A percentile compares a stretch with the other conserved stretches of the same genome.
Conservation (phyloP, 64 coral and sea anemone species). For the Dendrophyllia cribrosa region DNA sequence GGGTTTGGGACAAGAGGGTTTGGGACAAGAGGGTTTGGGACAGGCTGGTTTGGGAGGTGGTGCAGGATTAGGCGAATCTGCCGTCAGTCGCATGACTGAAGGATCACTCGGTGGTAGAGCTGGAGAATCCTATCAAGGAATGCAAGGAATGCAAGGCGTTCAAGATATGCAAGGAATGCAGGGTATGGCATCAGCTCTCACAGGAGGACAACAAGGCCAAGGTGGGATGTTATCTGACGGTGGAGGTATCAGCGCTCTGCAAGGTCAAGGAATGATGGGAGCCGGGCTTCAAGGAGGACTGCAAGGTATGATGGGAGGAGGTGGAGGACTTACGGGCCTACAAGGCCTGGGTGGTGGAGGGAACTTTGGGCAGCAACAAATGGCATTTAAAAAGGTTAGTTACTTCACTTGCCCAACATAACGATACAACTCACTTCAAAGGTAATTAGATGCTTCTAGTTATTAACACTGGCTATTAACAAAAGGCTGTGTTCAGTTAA, state of each 20-base stretch:
- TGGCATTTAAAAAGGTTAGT: conserved; percentile 49
- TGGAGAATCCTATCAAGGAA: conserved; percentile 27
- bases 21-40: neutral
- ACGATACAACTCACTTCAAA: too few species aligned
- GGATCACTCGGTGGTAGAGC: neutral
- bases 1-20: neutral
- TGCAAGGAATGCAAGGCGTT: conserved; percentile 3
- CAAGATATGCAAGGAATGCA: conserved; percentile 33
- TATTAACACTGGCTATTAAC: too few species aligned
- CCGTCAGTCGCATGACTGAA: conserved; percentile 30
- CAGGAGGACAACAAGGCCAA: conserved; percentile 23
- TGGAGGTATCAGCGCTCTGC: conserved; percentile 8
- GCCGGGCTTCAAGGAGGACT: conserved; percentile 27
- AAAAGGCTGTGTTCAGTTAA: too few species aligned
- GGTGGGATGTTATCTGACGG: conserved; percentile 37
- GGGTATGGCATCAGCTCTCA: conserved; percentile 15
- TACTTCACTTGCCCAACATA: neutral
- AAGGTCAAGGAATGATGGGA: conserved; percentile 43
- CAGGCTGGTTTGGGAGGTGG: neutral
- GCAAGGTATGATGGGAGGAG: conserved; percentile 31
- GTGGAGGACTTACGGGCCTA: conserved; percentile 7
- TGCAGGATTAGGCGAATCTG: conserved; percentile 12
- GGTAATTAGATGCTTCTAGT: too few species aligned
- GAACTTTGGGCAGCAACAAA: conserved; percentile 27
- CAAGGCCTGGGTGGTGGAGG: conserved; percentile 18